A percentile compares a stretch with the other conserved stretches of the same genome.
Evolutionary conservation across 1,140 invertebrate genomes (phyloP).

Genomic region (Pantala flavescens): DNA sequence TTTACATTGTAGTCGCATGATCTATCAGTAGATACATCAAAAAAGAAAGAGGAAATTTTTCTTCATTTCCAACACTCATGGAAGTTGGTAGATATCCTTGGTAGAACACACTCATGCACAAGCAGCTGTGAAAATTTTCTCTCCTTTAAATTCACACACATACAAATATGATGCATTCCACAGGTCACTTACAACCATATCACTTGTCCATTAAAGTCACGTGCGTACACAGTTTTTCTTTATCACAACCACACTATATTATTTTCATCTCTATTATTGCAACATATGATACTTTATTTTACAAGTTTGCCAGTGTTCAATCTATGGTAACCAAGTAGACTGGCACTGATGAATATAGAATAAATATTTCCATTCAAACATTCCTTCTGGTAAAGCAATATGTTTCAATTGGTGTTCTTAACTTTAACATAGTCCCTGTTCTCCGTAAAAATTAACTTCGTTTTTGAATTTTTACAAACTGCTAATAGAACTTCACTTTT

Average conservation of each 20-base stretch:
- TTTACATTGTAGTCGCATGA: no score
- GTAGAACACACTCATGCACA: no score
- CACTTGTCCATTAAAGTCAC: background rate
- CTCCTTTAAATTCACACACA: background rate
- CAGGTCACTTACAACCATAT: background rate
- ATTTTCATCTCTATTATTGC: background rate
- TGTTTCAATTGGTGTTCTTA: background rate
- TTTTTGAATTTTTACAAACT: background rate
- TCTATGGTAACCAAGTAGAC: no score
- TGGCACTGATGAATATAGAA: no score
- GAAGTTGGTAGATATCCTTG: background rate
- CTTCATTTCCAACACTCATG: background rate
- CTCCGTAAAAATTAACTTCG: background rate
- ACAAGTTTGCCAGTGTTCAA: no score
- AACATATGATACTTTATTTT: background rate
- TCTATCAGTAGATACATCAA: background rate
- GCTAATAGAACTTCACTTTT: background rate
- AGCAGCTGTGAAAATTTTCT: no score
- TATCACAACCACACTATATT: slow-evolving; percentile 6
- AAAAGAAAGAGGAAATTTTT: background rate
- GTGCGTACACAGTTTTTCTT: background rate
- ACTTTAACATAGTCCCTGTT: background rate
- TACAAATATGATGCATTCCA: background rate
- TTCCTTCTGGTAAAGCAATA: no score
- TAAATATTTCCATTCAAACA: no score